Conservation (phyloP, 2,888 invertebrate species). For the Oeneis ivallda region DNA sequence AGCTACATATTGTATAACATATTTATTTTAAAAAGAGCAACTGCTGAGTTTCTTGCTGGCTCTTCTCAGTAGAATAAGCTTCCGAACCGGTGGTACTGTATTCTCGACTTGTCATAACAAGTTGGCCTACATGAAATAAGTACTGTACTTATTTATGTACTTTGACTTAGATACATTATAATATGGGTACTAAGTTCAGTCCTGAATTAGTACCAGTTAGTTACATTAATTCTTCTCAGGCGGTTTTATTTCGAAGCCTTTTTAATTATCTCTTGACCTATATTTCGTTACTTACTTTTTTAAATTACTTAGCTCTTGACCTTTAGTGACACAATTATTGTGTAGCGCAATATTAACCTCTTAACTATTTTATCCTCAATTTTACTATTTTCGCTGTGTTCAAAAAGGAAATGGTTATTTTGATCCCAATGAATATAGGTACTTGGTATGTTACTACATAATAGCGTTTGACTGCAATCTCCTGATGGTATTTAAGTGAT, state of each 20-base stretch:
- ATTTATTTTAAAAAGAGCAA: too few species aligned
- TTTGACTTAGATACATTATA: too few species aligned
- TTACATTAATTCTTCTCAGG: conserved; percentile 16
- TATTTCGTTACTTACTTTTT: too few species aligned
- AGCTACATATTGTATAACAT: too few species aligned
- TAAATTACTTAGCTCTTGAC: too few species aligned
- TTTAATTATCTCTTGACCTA: conserved; percentile 19
- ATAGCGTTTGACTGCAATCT: background rate
- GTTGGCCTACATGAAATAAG: too few species aligned
- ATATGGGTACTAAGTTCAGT: background rate
- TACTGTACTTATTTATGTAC: too few species aligned
- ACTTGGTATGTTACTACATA: background rate
- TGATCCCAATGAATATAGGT: too few species aligned
- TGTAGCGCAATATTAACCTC: conserved; percentile 8
- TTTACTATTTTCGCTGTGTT: background rate
- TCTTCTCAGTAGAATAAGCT: too few species aligned
- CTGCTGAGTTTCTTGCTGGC: too few species aligned
- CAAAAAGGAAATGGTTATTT: background rate
- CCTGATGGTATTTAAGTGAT: background rate
- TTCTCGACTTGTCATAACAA: too few species aligned
- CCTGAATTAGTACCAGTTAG: conserved; percentile 18
- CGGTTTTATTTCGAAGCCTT: conserved; percentile 10
- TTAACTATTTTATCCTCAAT: conserved; percentile 5
- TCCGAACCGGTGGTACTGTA: too few species aligned
- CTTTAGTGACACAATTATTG: background rate